Conservation (phyloP, 1,140 invertebrate genomes). For the Panagrolaimus sp. region DNA sequence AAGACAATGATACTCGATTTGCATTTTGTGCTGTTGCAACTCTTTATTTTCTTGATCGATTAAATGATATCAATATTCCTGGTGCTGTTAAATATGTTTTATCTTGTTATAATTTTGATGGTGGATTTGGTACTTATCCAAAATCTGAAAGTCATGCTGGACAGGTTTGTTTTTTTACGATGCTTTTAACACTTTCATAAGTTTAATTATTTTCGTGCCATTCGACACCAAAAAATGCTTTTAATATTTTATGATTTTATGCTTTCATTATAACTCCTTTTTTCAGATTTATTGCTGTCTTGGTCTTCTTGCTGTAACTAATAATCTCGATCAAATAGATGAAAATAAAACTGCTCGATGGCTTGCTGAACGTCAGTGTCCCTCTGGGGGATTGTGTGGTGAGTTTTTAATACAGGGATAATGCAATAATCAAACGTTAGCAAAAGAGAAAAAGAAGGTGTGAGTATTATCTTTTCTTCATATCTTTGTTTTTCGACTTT, state of each 20-base stretch:
- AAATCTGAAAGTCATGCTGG: constrained; percentile 94
- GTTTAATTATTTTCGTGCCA: no score
- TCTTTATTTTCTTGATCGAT: constrained; percentile 70
- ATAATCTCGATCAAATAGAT: constrained; percentile 74
- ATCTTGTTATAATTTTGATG: constrained; percentile 96
- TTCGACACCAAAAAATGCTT: constrained; percentile 12
- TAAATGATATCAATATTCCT: constrained; percentile 76
- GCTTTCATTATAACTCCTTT: not conserved
- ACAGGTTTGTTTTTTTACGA: constrained; percentile 58
- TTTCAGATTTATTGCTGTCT: constrained; percentile 85
- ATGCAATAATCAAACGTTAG: no score
- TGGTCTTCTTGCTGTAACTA: constrained; percentile 79
- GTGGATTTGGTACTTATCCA: constrained; percentile 91
- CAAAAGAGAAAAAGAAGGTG: no score
- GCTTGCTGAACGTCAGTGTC: constrained; percentile 88
- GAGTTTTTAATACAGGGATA: constrained; percentile 67
- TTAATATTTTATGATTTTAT: constrained; percentile 7
- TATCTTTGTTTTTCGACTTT: no score
- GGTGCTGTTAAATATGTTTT: constrained; percentile 84
- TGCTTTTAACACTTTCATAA: no score
- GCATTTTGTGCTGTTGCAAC: constrained; percentile 89
- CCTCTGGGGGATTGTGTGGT: constrained; percentile 95
- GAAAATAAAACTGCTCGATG: constrained; percentile 89
- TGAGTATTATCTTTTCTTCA: no score
- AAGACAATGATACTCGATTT: constrained; percentile 85